Evolutionary conservation across 2,113 vertebrate genomes (phyloP).

Genomic region (Candoia aspera): DNA sequence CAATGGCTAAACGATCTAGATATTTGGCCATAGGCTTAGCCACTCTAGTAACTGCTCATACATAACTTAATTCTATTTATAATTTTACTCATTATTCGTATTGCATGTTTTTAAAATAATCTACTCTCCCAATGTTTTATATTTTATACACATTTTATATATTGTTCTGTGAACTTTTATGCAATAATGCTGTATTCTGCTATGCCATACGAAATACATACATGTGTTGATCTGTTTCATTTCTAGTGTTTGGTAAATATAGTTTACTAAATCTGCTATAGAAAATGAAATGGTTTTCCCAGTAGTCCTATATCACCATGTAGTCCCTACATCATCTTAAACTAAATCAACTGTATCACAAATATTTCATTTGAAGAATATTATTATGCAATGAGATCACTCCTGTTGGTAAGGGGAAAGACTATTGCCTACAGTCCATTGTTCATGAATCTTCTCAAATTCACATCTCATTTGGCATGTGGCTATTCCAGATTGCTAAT

Average conservation of each 20-base stretch:
- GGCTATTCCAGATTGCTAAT: not conserved
- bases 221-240: constrained; percentile 39
- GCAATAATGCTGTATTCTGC: no score
- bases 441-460: constrained; percentile 16
- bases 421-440: not conserved
- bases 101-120: no score
- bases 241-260: constrained; percentile 28
- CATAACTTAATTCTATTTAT: no score
- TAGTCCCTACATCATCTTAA: not conserved
- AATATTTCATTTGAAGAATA: constrained; percentile 29
- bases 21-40: no score
- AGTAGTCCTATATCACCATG: constrained; percentile 32
- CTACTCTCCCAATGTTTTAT: no score
- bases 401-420: constrained; percentile 12
- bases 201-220: no score
- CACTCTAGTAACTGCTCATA: no score
- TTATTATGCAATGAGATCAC: constrained; percentile 18
- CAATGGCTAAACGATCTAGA: no score
- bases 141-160: no score
- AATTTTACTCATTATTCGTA: no score
- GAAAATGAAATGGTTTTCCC: constrained; percentile 43
- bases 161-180: no score
- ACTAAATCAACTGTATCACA: constrained; percentile 16
- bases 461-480: not conserved
- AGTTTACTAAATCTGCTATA: constrained; percentile 53